Conservation (phyloP, 1,140 invertebrate species). For the Caenorhabditis brenneri region DNA sequence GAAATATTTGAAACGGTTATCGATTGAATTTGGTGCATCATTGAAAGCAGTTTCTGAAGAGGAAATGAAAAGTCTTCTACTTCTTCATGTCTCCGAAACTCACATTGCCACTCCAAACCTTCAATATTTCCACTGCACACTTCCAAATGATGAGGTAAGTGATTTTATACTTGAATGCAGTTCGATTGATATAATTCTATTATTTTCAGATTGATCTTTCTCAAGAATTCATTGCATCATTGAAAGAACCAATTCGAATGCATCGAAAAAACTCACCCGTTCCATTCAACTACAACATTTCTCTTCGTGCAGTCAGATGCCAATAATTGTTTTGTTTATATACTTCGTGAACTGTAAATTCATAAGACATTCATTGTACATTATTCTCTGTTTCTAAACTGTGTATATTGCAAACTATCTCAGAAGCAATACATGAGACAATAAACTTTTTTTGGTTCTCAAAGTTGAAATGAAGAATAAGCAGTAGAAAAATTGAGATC, state of each 20-base stretch:
- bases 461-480: no score
- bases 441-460: no score
- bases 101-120: background rate
- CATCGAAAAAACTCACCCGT: background rate
- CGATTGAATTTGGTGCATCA: background rate
- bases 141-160: slow-evolving; percentile 11
- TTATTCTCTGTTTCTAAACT: background rate
- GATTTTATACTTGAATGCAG: background rate
- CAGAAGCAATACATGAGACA: no score
- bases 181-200: background rate
- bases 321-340: background rate
- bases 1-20: background rate
- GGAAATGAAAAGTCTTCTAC: background rate
- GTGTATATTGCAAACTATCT: no score
- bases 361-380: background rate
- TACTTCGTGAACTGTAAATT: background rate
- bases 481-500: no score
- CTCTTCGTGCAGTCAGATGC: background rate
- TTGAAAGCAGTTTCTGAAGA: background rate
- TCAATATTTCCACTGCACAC: slow-evolving; percentile 7
- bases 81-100: background rate
- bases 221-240: background rate
- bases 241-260: background rate
- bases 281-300: background rate
- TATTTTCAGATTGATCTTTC: slow-evolving; percentile 6